Evolutionary conservation across 2,797 vertebrate genomes (phyloP).

Genomic region (Gadopsis marmoratus): DNA sequence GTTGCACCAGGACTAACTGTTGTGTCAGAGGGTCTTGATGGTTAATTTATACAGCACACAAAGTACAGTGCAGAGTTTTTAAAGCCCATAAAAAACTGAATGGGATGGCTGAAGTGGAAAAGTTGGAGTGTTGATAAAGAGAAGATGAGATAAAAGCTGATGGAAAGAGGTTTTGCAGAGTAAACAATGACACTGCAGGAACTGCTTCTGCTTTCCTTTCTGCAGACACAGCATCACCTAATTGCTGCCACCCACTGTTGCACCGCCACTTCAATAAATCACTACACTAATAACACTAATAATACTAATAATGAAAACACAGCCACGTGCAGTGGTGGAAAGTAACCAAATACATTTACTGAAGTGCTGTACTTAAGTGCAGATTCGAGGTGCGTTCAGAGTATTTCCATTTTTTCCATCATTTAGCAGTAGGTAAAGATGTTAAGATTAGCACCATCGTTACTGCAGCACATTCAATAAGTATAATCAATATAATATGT

Average conservation of each 20-base stretch:
- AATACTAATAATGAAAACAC: background rate
- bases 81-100: background rate
- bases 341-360: background rate
- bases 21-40: background rate
- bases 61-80: background rate
- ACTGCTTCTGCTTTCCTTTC: background rate
- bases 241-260: constrained; percentile 1
- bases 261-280: background rate
- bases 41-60: constrained; percentile 15
- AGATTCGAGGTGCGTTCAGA: background rate
- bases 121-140: background rate
- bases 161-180: background rate
- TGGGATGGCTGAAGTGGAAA: background rate
- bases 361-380: background rate
- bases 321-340: background rate
- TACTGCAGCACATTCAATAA: too few species aligned
- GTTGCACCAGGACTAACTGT: background rate
- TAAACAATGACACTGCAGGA: constrained; percentile 9
- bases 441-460: too few species aligned
- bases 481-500: background rate
- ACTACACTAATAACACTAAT: background rate
- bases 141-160: background rate
- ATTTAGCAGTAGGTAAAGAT: background rate
- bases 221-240: background rate
- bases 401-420: too few species aligned